Conservation (phyloP, 2,888 invertebrate species). For the Sphecodes monilicornis region DNA sequence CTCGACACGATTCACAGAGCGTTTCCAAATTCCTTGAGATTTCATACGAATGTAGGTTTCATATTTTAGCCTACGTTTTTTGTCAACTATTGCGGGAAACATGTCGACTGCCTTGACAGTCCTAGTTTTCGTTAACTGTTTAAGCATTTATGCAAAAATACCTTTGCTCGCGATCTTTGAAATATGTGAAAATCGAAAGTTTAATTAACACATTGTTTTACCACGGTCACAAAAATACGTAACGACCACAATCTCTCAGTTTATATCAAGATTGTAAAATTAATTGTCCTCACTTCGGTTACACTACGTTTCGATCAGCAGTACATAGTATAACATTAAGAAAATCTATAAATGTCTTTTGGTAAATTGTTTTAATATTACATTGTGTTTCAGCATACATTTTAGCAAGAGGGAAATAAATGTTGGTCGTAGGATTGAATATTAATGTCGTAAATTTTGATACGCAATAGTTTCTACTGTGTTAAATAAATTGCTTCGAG, state of each 20-base stretch:
- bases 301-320: not conserved
- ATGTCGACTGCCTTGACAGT: not conserved
- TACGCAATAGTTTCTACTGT: not conserved
- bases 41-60: constrained; percentile 1
- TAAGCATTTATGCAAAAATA: too few species aligned
- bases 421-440: not conserved
- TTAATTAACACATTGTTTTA: not conserved
- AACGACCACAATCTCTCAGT: too few species aligned
- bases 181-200: not conserved
- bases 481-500: not conserved
- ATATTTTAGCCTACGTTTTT: constrained; percentile 3
- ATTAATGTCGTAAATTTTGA: not conserved
- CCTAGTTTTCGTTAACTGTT: too few species aligned
- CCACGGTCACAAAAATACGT: too few species aligned
- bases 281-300: too few species aligned
- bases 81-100: not conserved
- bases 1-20: not conserved
- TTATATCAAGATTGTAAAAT: not conserved
- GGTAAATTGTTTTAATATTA: not conserved
- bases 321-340: not conserved
- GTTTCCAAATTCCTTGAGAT: not conserved
- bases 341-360: not conserved
- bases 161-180: too few species aligned
- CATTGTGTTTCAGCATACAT: not conserved
- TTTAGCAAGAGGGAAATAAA: not conserved